Evolutionary conservation across 2,797 vertebrate species (phyloP).

Genomic region (Hoplostethus mediterraneus): DNA sequence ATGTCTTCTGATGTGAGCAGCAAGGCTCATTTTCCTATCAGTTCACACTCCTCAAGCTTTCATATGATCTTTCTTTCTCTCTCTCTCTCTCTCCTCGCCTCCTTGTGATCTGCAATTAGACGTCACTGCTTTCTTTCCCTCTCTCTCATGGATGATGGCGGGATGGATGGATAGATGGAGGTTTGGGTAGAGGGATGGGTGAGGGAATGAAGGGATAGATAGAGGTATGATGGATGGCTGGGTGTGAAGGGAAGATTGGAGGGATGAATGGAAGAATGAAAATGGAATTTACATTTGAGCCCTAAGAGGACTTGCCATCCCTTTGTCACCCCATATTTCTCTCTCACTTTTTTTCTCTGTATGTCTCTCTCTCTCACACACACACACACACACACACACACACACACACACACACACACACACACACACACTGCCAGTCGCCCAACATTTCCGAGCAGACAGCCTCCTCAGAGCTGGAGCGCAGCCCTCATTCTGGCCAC

Average conservation of each 20-base stretch:
- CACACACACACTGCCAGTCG: neutral
- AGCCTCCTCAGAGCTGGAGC: neutral
- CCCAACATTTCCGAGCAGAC: neutral
- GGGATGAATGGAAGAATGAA: constrained; percentile 27
- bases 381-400: neutral
- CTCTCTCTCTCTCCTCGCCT: neutral
- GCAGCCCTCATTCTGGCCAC: constrained; percentile 18
- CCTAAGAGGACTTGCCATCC: constrained; percentile 1
- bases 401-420: neutral
- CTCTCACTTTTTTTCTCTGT: constrained; percentile 1
- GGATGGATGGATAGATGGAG: too few species aligned
- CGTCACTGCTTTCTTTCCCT: too few species aligned
- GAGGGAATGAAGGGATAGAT: neutral
- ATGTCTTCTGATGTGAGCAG: constrained; percentile 55
- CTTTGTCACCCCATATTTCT: constrained; percentile 37
- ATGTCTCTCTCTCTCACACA: constrained; percentile 10
- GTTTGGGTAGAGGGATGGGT: too few species aligned
- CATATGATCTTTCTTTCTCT: neutral
- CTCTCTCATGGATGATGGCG: too few species aligned
- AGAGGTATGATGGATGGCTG: constrained; percentile 11
- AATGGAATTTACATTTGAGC: constrained; percentile 39
- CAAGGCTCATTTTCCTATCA: constrained; percentile 28
- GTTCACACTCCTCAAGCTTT: neutral
- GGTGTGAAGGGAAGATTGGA: constrained; percentile 30
- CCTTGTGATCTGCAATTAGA: too few species aligned